Conservation (phyloP, 2,888 invertebrate species). For the Eurytoma californica region DNA sequence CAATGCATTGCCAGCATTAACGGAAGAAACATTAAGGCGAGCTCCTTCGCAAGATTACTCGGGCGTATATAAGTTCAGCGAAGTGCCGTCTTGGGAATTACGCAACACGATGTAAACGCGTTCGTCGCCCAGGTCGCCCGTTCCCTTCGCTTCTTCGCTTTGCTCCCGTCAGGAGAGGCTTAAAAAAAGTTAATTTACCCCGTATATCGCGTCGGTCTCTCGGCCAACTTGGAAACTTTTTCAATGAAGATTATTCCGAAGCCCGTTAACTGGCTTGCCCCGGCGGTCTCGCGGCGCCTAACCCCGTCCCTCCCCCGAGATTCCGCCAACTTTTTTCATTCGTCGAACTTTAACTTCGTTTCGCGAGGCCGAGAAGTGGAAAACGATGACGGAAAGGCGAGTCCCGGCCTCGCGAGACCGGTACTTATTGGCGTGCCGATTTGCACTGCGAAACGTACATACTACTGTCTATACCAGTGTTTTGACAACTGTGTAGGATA, state of each 20-base stretch:
- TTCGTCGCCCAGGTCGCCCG: background rate
- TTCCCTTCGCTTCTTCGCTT: background rate
- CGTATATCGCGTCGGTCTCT: background rate
- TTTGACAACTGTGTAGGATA: too few relatives aligned
- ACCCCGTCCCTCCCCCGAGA: constrained; percentile 63
- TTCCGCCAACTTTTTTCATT: constrained; percentile 70
- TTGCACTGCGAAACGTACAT: too few relatives aligned
- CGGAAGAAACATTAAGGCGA: too few relatives aligned
- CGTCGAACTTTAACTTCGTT: constrained; percentile 65
- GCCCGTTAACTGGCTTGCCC: constrained; percentile 66
- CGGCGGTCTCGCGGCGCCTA: constrained; percentile 25
- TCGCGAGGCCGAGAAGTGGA: constrained; percentile 38
- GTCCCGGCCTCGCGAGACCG: background rate
- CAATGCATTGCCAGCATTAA: too few relatives aligned
- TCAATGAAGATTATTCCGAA: constrained; percentile 74
- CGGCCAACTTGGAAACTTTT: constrained; percentile 67
- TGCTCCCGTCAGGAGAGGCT: background rate
- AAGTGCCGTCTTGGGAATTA: constrained; percentile 11
- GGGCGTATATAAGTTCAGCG: background rate
- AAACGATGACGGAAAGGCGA: constrained; percentile 41
- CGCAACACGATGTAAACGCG: constrained; percentile 45
- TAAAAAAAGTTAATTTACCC: constrained; percentile 51
- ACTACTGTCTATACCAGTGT: too few relatives aligned
- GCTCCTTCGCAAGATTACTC: too few relatives aligned
- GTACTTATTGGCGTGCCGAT: too few relatives aligned